Evolutionary conservation across 2,888 invertebrate genomes (phyloP), one percentile per base, ranked within the genome.

Genomic region (Notodonta dromedarius): DNA sequence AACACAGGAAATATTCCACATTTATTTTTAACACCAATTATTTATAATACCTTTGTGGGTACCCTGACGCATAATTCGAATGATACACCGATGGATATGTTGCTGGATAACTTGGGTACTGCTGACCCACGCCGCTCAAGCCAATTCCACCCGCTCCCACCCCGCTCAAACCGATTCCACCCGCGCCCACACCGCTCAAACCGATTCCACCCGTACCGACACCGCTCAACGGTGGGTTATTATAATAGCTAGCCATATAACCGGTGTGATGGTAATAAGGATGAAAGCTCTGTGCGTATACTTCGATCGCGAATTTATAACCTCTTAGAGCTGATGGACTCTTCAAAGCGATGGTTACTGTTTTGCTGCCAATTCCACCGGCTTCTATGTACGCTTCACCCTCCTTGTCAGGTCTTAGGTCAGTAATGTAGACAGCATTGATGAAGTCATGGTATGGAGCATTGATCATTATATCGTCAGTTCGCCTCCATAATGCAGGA

Each of bases 321-420:
- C 91, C 93, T 69, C 90, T 78, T 6, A 93, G 72, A 52, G 91
- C 78, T 0, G 86, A 78, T 0, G 92, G 91, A 70, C 92, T 93
- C 51, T 88, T 87, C 48, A 93, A 66, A 0, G 78, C 84, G 35
- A 93, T 80, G 0, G 89, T 89, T 0, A 93, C 92, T 69, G 79
- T 84, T 16, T 84, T 87, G 0, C 74, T 77, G 0, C 91, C 91
- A 32, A 92, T 70, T 0, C 92, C 92, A 0, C 93, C 93, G 50
- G 82, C 86, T 61, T 85, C 82, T 5, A 93, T 82, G 11, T 73
- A 82, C 0, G 88, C 86, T 70, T 89, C 87, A 0, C 91, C 92
- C 65, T 84, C 84, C 57, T 90, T 91, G n/a, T 88, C 85, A 7
- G 88, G 83, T 16, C 93, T 77, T 12, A 92, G 68, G 62, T 93